Base-by-base conservation (phyloP, 2,888 invertebrate genomes). In the Portevinia maculata region DNA sequence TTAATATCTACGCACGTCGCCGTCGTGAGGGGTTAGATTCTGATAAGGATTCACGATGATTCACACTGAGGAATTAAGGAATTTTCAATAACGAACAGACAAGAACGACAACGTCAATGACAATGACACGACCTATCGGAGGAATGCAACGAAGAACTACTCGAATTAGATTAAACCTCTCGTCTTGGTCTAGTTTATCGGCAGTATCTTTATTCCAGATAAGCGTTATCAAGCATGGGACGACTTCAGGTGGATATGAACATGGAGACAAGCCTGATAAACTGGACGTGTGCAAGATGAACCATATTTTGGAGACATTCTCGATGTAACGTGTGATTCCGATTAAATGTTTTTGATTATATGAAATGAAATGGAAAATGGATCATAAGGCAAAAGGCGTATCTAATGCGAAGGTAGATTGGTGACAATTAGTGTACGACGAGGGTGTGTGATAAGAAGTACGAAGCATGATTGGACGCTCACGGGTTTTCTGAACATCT, bases 211-310 rank as follows among this genome's bases (percentile, higher is more conserved):
- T 37, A n/a, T 21, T 11, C 6, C 44, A 52, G 81, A 76, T 81
- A 81, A 81, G 24, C 32, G 8, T 39, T 64, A 76, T 76, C 70
- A 37, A 69, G 62, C 8, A 30, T 41, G 2, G 46, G 30, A 34
- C 32, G 44, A 39, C 24, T 73, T 39, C 46, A 55, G 15, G 37
- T 39, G 24, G 44, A 65, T 21, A 34, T 34, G 9, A 24, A 62
- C 34, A 17, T 71, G 8, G 52, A 5, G 24, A 24, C 24, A 24
- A 24, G 24, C 2, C 24, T 24, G 24, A 24, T 24, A 24, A 24
- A 24, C 41, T 39, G 44, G 74, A 64, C 81, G 81, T 81, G 81
- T 64, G 81, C 81, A 75, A 57, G 55, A 57, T 21, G 17, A n/a
- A 15, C 13, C 30, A 52, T 28, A 32, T 21, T 30, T n/a, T 70